phyloP scores from a whole-genome alignment of 1,140 invertebrate genomes.

The Thaumetopoea pityocampa region DNA sequence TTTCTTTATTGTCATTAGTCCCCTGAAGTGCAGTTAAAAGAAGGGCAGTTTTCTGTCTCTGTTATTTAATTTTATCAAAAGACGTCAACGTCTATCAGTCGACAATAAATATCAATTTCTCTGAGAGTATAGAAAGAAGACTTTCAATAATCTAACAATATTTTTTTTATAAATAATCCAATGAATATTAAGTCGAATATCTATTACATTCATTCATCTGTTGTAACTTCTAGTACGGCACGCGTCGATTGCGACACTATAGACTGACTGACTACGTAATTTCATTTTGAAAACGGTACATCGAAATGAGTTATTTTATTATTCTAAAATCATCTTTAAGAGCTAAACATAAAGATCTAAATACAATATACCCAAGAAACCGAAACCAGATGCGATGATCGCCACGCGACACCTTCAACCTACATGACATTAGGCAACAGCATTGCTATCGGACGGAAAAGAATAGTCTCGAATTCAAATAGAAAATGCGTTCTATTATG shows the following conservation, averaged over 20 bases:
- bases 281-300: constrained; percentile 44
- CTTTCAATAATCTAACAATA: no score
- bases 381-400: constrained; percentile 37
- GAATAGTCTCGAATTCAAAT: constrained; percentile 14
- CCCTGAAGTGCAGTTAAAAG: no score
- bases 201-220: constrained; percentile 8
- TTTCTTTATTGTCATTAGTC: no score
- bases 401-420: constrained; percentile 36
- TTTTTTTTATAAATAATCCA: no score
- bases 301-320: constrained; percentile 17
- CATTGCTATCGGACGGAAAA: constrained; percentile 32
- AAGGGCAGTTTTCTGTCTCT: no score
- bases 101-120: no score
- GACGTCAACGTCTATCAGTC: no score
- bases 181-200: no score
- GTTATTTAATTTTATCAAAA: no score
- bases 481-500: constrained; percentile 5
- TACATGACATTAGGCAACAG: constrained; percentile 63
- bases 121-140: no score
- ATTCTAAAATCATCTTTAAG: constrained; percentile 8
- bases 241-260: constrained; percentile 59
- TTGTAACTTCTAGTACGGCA: constrained; percentile 37
- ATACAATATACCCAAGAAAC: constrained; percentile 5
- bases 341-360: constrained; percentile 25
- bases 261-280: constrained; percentile 32